Evolutionary conservation across 2,113 vertebrate genomes (phyloP), one percentile per base, ranked within the genome.

Genomic region (Herpailurus yagouaroundi): DNA sequence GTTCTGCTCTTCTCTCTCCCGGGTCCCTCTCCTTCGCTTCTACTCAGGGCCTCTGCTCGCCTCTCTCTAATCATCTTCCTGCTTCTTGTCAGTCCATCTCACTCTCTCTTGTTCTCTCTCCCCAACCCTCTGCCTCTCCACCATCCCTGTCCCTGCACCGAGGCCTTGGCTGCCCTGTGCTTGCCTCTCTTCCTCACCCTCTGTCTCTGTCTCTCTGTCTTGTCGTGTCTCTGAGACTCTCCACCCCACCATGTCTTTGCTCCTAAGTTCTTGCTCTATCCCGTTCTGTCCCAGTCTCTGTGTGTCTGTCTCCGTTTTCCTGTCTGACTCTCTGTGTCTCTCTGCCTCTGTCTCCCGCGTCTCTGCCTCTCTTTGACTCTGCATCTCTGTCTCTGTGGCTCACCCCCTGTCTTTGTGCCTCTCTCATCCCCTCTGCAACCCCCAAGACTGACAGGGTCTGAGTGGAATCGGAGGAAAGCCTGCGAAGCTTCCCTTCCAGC

Each of bases 131-230:
- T 69, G n/a, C 66, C 18, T 69, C 55, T 52, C 71, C 19, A 1
- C 27, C 7, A 16, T 29, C 7, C n/a, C 27, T 4, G 14, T 29
- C 21, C 48, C 63, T 4, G 9, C 3, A 1, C 18, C 1, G 0
- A 5, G 21, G 41, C 21, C 83, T 68, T 48, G 4, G 1, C 21
- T 13, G 36, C 7, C n/a, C 12, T 6, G 41, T 52, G 45, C 14
- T 9, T 33, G 57, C 38, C 52, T 13, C 50, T 48, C 45, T 16
- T 48, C 48, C n/a, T 15, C 21, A 81, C n/a, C 68, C 1, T 48
- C n/a, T 9, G 33, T 11, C 36, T 84, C n/a, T 45, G 29, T n/a
- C 4, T 27, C 31, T 84, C 63, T 52, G 33, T 15, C 66, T 27
- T 36, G 55, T 5, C 3, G 33, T 10, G 23, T 41, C 76, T 68